phyloP scores from a whole-genome alignment of 2,888 invertebrate species.

The Polymixis lichenea region DNA sequence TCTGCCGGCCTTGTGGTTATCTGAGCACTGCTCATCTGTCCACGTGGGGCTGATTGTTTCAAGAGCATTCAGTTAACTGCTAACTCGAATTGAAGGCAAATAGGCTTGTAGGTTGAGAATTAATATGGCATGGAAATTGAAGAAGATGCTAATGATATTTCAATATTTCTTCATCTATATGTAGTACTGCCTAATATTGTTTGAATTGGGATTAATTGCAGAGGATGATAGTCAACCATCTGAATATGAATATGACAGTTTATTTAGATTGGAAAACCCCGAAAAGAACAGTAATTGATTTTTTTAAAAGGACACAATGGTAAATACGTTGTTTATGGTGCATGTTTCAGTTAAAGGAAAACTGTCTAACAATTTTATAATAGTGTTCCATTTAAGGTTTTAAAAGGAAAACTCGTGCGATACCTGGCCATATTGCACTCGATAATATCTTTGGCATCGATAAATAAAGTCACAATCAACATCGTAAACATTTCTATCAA shows the following conservation, averaged over 20 bases:
- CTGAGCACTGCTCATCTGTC: slow-evolving; percentile 55
- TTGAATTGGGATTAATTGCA: neutral
- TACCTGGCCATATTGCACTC: slow-evolving; percentile 18
- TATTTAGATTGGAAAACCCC: neutral
- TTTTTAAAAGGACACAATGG: neutral
- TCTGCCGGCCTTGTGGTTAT: slow-evolving; percentile 61
- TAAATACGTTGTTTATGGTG: neutral
- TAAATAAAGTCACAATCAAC: slow-evolving; percentile 44
- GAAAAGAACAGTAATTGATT: neutral
- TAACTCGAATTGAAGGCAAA: slow-evolving; percentile 30
- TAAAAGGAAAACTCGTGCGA: slow-evolving; percentile 11
- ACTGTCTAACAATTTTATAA: neutral
- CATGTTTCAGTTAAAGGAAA: slow-evolving; percentile 1
- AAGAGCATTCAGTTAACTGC: slow-evolving; percentile 47
- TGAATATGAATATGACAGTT: neutral
- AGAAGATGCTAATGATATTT: neutral
- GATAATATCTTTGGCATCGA: slow-evolving; percentile 35
- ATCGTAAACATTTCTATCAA: slow-evolving; percentile 46
- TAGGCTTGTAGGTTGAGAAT: slow-evolving; percentile 2
- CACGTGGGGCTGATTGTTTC: slow-evolving; percentile 51
- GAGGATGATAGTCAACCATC: neutral
- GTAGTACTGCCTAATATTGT: neutral
- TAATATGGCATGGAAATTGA: neutral
- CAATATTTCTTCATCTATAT: neutral
- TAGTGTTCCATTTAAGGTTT: slow-evolving; percentile 8